Evolutionary conservation across 2,888 invertebrate genomes (phyloP).

Genomic region (Lepidocyrtinus sp.): DNA sequence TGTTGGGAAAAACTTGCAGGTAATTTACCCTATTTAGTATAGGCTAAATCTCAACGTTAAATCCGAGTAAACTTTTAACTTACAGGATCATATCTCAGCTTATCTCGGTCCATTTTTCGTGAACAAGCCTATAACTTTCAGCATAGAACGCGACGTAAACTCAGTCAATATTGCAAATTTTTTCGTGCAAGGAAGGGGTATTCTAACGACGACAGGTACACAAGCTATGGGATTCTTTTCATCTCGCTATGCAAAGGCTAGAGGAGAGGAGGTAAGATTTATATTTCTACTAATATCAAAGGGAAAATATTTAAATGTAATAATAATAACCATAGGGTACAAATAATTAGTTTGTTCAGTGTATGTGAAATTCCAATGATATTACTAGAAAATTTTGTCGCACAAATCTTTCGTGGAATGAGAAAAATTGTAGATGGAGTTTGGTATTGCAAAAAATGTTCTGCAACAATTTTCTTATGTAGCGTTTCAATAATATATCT

Average conservation of each 20-base stretch:
- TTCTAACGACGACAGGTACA: constrained; percentile 62
- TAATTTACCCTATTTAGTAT: background rate
- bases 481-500: no score
- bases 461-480: no score
- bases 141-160: constrained; percentile 61
- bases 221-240: constrained; percentile 64
- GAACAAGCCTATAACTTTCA: constrained; percentile 58
- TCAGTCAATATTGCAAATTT: constrained; percentile 58
- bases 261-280: constrained; percentile 44
- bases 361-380: no score
- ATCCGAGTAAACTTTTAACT: no score
- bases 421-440: no score
- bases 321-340: no score
- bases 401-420: no score
- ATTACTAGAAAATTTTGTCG: no score
- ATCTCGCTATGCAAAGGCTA: constrained; percentile 56
- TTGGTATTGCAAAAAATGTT: no score
- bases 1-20: constrained; percentile 48
- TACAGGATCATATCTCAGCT: constrained; percentile 63
- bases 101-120: constrained; percentile 67
- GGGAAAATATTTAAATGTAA: no score
- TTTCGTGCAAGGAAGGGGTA: constrained; percentile 59
- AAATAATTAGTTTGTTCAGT: no score
- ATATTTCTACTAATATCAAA: no score
- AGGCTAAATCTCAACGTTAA: background rate